These are phyloP conservation scores for Auanema freiburgensis DNA, from an alignment of 2,888 invertebrate genomes.

Conservation along the genomic window DNA sequence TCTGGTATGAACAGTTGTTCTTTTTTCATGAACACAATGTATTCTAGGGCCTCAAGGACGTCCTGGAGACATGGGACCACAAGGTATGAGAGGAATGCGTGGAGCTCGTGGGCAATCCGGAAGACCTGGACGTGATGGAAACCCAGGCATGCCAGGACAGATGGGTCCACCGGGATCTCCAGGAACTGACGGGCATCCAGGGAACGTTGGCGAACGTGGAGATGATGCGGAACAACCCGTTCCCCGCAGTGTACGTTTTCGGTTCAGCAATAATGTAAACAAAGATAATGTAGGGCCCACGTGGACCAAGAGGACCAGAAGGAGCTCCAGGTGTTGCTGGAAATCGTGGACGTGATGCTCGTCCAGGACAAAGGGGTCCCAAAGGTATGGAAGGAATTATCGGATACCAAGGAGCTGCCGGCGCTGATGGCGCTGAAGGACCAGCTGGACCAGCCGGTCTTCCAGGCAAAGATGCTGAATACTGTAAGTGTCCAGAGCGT, in stretches of 20 bases:
- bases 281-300: too few relatives aligned
- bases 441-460: conserved; percentile 26
- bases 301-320: neutral
- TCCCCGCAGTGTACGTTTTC: neutral
- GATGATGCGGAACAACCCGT: conserved; percentile 12
- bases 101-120: conserved; percentile 35
- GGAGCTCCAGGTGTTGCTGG: neutral
- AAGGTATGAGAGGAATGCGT: conserved; percentile 30
- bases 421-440: conserved; percentile 23
- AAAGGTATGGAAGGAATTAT: conserved; percentile 5
- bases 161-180: conserved; percentile 15
- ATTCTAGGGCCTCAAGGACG: conserved; percentile 25
- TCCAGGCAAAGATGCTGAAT: conserved; percentile 35
- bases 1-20: too few relatives aligned
- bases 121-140: conserved; percentile 25
- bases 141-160: conserved; percentile 23
- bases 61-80: conserved; percentile 27
- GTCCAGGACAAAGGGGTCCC: neutral
- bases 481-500: conserved; percentile 34
- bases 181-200: conserved; percentile 22
- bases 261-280: too few relatives aligned
- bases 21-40: too few relatives aligned
- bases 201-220: conserved; percentile 20
- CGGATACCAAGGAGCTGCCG: conserved; percentile 9
- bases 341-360: neutral